These are phyloP conservation scores for Lampris megalopsis DNA, from an alignment of 2,113 vertebrate genomes.

Conservation along the genomic window DNA sequence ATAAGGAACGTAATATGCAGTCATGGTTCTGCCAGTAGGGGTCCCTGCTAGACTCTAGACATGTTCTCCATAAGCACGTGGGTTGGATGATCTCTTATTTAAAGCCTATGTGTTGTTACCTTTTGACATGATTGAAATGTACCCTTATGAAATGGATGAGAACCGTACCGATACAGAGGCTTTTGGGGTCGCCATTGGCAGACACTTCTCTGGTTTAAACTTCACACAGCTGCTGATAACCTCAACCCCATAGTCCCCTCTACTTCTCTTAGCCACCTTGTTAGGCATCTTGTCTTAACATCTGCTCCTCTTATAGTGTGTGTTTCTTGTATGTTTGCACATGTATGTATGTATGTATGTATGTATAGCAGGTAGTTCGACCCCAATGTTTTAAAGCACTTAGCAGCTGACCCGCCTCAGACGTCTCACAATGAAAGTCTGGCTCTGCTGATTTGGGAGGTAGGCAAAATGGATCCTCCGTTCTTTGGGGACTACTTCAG, in stretches of 20 bases:
- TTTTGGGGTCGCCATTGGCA: slow-evolving; percentile 30
- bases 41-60: slow-evolving; percentile 1
- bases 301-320: slow-evolving; percentile 1
- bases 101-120: slow-evolving; percentile 10
- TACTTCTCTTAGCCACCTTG: not conserved
- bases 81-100: not conserved
- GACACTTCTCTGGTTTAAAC: slow-evolving; percentile 11
- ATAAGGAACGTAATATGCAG: slow-evolving; percentile 29
- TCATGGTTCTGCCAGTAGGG: slow-evolving; percentile 15
- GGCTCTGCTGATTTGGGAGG: slow-evolving; percentile 26
- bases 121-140: slow-evolving; percentile 24
- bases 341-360: not conserved
- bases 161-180: slow-evolving; percentile 19
- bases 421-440: slow-evolving; percentile 9
- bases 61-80: not conserved
- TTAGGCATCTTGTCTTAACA: slow-evolving; percentile 37
- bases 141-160: slow-evolving; percentile 4
- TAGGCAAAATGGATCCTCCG: slow-evolving; percentile 50
- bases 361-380: slow-evolving; percentile 1
- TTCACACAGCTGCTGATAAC: slow-evolving; percentile 25
- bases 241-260: not conserved
- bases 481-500: slow-evolving; percentile 79
- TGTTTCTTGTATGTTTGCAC: not conserved
- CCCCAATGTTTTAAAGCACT: slow-evolving; percentile 45
- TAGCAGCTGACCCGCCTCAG: slow-evolving; percentile 27